Base-by-base conservation (phyloP, 2,113 vertebrate genomes). In the Ginglymostoma cirratum region DNA sequence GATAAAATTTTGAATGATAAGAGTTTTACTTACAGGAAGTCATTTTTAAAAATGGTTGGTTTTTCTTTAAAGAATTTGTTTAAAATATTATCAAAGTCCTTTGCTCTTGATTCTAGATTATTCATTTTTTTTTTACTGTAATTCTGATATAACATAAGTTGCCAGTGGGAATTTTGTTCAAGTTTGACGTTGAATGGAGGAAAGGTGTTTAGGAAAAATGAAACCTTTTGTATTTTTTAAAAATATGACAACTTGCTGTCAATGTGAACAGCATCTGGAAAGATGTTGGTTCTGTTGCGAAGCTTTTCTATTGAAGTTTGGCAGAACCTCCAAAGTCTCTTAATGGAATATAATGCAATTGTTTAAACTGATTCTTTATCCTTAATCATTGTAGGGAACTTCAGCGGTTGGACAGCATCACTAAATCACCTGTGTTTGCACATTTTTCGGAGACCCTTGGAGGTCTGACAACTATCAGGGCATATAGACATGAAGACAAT, bases 381-480 rank as follows among this genome's bases (percentile, higher is more conserved):
- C 27, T 72, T 48, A 4, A 48, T 95, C 94, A 95, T 95, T 95
- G 1, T 30, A 95, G 94, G 94, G 94, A 95, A 95, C 94, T 95
- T 95, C 94, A 95, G 69, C 67, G 94, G 7, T 48, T 95, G 94
- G 69, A 72, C 69, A 95, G 94, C 69, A 95, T 95, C 30, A 95
- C 94, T 14, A 95, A 95, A 76, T 95, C 94, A 48, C 94, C 94
- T 30, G 94, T 95, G 23, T 95, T 95, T 76, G 42, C 94, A 95
- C 94, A 95, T 76, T 72, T 95, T 95, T 95, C 94, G 27, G 94
- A 95, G 69, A 95, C 94, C 24, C 94, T 95, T 7, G 69, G 94
- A 61, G 94, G 94, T 72, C 69, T 95, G 66, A 95, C 94, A 27
- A 95, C 94, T 95, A 95, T 95, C 94, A 70, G 94, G 67, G 94